These are phyloP conservation scores for Epizoanthus rinbou DNA, from an alignment of 92 coral and sea anemone genomes.

Conservation along the genomic window DNA sequence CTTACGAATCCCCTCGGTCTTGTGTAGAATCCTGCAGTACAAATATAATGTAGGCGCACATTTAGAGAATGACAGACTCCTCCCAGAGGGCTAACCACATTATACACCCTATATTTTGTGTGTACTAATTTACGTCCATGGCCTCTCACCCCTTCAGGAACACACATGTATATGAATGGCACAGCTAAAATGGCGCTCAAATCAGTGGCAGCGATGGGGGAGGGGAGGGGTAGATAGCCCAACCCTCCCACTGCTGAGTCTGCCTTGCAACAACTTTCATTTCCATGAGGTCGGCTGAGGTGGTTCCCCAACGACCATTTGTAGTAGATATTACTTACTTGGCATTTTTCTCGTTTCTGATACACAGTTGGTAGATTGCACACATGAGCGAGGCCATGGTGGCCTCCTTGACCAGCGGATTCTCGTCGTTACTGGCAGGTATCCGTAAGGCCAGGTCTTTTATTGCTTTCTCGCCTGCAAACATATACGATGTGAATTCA, in stretches of 20 bases:
- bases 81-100: no score
- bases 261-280: not conserved
- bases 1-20: slow-evolving; percentile 84
- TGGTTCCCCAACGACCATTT: not conserved
- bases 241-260: not conserved
- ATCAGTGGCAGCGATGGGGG: slow-evolving; percentile 42
- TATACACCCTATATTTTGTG: no score
- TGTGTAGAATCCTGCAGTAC: slow-evolving; percentile 70
- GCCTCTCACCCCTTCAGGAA: no score
- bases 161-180: not conserved
- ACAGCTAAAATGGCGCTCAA: slow-evolving; percentile 29
- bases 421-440: slow-evolving; percentile 74
- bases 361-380: slow-evolving; percentile 88
- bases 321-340: slow-evolving; percentile 53
- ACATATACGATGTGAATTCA: not conserved
- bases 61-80: not conserved
- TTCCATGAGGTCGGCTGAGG: no score
- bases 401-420: slow-evolving; percentile 77
- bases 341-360: slow-evolving; percentile 87
- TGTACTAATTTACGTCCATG: no score
- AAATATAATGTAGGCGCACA: not conserved
- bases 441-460: slow-evolving; percentile 78
- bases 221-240: slow-evolving; percentile 33
- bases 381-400: slow-evolving; percentile 91
- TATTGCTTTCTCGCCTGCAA: slow-evolving; percentile 86